phyloP scores from a whole-genome alignment of 2,888 invertebrate genomes.

The Dugesia japonica region DNA sequence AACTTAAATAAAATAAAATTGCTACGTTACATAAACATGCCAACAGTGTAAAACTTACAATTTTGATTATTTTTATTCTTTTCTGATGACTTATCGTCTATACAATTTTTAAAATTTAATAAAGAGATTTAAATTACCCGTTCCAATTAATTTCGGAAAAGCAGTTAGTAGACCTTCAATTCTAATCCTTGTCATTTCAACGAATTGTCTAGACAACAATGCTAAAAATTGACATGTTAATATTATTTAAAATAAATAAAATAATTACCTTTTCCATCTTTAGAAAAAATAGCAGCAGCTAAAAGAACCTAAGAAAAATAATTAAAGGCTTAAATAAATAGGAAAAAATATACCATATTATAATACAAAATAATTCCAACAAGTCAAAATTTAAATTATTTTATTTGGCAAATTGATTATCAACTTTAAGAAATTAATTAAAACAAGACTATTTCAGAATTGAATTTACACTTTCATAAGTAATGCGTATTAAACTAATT shows the following conservation, averaged over 20 bases:
- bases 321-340: no score
- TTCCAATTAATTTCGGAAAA: slow-evolving; percentile 77
- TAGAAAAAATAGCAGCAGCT: slow-evolving; percentile 84
- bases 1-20: no score
- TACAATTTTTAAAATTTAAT: background rate
- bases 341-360: no score
- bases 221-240: slow-evolving; percentile 63
- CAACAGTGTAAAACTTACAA: background rate
- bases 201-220: slow-evolving; percentile 88
- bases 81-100: background rate
- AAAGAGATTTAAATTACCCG: background rate
- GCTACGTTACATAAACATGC: background rate
- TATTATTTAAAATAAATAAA: background rate
- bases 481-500: no score
- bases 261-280: slow-evolving; percentile 60
- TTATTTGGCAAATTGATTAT: no score
- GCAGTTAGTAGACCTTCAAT: slow-evolving; percentile 92
- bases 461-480: no score
- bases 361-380: no score
- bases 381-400: no score
- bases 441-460: no score
- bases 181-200: slow-evolving; percentile 94
- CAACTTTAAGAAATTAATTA: no score
- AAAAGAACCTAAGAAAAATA: slow-evolving; percentile 74
- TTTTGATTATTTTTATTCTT: background rate